Evolutionary conservation across 2,113 vertebrate species (phyloP).

Genomic region (Lucifuga dentata): DNA sequence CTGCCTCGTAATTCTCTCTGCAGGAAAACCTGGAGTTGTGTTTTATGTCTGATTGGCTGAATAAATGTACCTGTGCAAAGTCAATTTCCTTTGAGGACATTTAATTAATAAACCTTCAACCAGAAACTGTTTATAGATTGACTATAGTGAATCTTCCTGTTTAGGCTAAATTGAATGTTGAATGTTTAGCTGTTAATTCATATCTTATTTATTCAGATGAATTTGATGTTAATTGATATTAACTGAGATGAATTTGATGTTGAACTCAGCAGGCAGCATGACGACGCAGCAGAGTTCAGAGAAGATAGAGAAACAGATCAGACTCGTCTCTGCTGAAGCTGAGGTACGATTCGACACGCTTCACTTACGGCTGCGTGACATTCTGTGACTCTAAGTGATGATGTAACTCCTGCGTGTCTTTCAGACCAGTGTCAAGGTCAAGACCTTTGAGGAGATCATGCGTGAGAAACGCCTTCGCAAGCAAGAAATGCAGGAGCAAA

Average conservation of each 20-base stretch:
- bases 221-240: slow-evolving; percentile 17
- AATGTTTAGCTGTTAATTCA: too few relatives aligned
- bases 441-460: slow-evolving; percentile 89
- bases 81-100: too few relatives aligned
- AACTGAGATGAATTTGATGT: slow-evolving; percentile 3
- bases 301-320: slow-evolving; percentile 22
- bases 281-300: slow-evolving; percentile 49
- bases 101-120: too few relatives aligned
- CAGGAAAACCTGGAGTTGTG: too few relatives aligned
- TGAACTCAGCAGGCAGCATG: slow-evolving; percentile 33
- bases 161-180: too few relatives aligned
- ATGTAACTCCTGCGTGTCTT: background rate
- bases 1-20: too few relatives aligned
- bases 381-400: too few relatives aligned
- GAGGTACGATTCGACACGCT: slow-evolving; percentile 51
- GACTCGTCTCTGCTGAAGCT: background rate
- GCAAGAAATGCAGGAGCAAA: slow-evolving; percentile 76
- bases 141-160: too few relatives aligned
- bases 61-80: too few relatives aligned
- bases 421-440: slow-evolving; percentile 81
- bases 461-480: slow-evolving; percentile 86
- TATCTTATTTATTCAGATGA: background rate
- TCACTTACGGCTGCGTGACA: too few relatives aligned
- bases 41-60: too few relatives aligned
- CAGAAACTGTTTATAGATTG: too few relatives aligned